phyloP scores from a whole-genome alignment of 2,888 invertebrate species.

The Cerastis rubricosa region DNA sequence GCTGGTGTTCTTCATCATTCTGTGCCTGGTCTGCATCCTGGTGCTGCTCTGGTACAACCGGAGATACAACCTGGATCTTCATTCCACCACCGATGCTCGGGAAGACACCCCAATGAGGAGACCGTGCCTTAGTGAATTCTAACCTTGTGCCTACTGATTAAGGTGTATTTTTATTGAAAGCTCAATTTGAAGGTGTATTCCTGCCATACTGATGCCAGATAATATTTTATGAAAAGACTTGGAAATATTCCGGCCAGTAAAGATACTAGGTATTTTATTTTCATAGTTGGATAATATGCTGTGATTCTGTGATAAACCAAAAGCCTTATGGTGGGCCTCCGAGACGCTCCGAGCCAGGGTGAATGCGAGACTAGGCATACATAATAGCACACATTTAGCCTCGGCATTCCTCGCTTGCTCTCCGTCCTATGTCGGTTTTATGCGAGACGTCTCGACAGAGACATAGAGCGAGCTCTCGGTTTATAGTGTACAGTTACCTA shows the following conservation, averaged over 20 bases:
- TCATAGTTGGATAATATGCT: not conserved
- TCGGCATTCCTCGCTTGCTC: not conserved
- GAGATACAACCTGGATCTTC: constrained; percentile 62
- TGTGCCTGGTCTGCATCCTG: constrained; percentile 77
- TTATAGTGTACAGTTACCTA: not conserved
- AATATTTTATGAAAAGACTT: not conserved
- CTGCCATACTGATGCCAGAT: not conserved
- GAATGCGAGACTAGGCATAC: not conserved
- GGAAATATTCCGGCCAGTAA: not conserved
- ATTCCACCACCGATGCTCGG: constrained; percentile 70
- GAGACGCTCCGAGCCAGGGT: not conserved
- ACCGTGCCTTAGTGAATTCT: constrained; percentile 66
- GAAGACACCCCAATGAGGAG: constrained; percentile 79
- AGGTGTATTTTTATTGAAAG: constrained; percentile 48
- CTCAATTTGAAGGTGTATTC: constrained; percentile 14
- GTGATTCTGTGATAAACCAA: not conserved
- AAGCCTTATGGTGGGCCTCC: not conserved
- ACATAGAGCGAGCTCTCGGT: not conserved
- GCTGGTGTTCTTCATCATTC: constrained; percentile 79
- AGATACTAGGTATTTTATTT: not conserved
- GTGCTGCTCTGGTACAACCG: constrained; percentile 76
- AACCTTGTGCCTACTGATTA: constrained; percentile 59
- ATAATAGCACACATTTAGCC: not conserved
- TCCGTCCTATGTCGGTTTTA: not conserved
- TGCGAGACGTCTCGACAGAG: not conserved